A percentile compares a stretch with the other conserved stretches of the same genome.
Evolutionary conservation across 2,888 invertebrate species (phyloP).

Genomic region (Entomobrya multifasciata): DNA sequence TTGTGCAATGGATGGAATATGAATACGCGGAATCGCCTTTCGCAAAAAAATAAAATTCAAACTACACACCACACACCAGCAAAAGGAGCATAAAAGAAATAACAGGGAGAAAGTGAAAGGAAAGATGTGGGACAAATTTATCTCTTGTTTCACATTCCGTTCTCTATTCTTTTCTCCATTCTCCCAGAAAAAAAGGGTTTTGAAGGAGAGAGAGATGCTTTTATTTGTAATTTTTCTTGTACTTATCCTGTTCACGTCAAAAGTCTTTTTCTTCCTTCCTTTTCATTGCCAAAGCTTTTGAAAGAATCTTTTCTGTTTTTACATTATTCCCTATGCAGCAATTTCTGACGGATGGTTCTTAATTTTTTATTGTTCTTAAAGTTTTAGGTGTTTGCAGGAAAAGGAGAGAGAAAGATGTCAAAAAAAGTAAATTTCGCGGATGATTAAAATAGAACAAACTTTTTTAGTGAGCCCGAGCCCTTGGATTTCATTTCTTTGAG

Average conservation of each 20-base stretch:
- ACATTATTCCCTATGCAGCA: constrained; percentile 31
- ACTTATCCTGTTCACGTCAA: too few relatives aligned
- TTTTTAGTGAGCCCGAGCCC: too few relatives aligned
- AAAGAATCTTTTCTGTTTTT: not conserved
- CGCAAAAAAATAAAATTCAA: constrained; percentile 24
- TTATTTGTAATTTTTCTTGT: too few relatives aligned
- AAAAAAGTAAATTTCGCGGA: too few relatives aligned
- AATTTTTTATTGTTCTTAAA: not conserved
- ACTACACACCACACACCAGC: not conserved
- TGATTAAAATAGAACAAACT: too few relatives aligned
- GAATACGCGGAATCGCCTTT: too few relatives aligned
- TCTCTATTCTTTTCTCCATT: not conserved
- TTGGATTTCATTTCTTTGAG: too few relatives aligned
- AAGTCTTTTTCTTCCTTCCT: not conserved
- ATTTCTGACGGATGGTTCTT: not conserved
- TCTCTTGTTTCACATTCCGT: constrained; percentile 12
- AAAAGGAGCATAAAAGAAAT: constrained; percentile 23
- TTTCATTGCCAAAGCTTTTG: constrained; percentile 45
- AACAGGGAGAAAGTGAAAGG: constrained; percentile 13
- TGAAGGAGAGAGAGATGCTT: too few relatives aligned
- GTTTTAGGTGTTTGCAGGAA: not conserved
- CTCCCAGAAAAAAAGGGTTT: too few relatives aligned
- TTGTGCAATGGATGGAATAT: too few relatives aligned
- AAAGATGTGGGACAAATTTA: constrained; percentile 57
- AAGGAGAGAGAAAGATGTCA: too few relatives aligned